phyloP scores from a whole-genome alignment of 2,797 vertebrate genomes.

The Peromyscus melanophrys region DNA sequence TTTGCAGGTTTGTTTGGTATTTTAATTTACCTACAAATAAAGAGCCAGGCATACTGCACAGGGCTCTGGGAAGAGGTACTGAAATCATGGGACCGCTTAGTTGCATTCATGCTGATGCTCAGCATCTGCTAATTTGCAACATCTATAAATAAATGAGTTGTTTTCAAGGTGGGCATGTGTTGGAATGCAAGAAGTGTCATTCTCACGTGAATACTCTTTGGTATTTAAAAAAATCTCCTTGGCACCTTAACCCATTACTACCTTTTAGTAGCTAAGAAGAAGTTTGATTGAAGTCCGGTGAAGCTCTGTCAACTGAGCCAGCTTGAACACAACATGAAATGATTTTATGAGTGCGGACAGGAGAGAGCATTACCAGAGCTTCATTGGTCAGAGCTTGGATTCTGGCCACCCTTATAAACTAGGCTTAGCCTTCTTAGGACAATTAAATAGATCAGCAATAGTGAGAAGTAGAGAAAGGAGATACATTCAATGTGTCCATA shows the following conservation, averaged over 20 bases:
- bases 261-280: neutral
- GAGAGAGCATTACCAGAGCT: neutral
- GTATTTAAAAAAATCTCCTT: neutral
- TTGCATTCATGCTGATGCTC: neutral
- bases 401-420: neutral
- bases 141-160: conserved; percentile 27
- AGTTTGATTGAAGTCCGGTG: neutral
- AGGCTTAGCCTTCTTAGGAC: neutral
- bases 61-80: neutral
- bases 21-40: neutral
- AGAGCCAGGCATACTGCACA: neutral
- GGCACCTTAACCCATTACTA: neutral
- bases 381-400: neutral
- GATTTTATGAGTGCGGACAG: neutral
- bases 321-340: neutral
- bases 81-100: neutral
- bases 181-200: neutral
- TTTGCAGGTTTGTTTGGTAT: neutral
- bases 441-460: neutral
- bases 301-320: neutral
- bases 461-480: neutral
- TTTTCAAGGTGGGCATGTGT: neutral
- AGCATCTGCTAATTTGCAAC: neutral
- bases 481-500: neutral
- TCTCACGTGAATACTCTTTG: neutral